A percentile compares a stretch with the other conserved stretches of the same genome.
Evolutionary conservation across 2,888 invertebrate species (phyloP).

Genomic region (Cantharis lateralis): DNA sequence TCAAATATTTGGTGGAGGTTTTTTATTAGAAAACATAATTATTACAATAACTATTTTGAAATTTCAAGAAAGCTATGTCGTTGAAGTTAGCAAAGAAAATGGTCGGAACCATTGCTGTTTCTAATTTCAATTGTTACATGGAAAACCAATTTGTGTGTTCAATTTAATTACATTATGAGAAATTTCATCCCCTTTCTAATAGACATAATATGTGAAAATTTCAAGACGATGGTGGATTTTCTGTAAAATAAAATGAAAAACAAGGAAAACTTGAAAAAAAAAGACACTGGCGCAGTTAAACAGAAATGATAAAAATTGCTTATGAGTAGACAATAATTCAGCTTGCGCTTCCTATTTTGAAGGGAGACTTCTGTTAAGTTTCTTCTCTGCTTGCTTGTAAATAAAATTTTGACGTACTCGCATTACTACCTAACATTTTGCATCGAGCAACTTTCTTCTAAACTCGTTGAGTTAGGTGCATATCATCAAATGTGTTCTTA

Average conservation of each 20-base stretch:
- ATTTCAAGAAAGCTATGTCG: neutral
- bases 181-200: no score
- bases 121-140: neutral
- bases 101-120: neutral
- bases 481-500: neutral
- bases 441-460: neutral
- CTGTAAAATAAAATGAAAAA: neutral
- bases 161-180: no score
- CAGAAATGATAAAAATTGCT: neutral
- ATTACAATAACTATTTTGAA: neutral
- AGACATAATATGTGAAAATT: neutral
- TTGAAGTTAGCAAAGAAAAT: no score
- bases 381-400: neutral
- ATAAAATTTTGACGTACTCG: neutral
- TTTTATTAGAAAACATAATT: neutral
- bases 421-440: neutral
- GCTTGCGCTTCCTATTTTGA: neutral
- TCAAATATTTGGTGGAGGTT: constrained; percentile 17
- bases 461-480: neutral
- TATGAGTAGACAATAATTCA: neutral
- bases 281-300: no score
- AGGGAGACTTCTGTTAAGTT: neutral
- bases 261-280: neutral
- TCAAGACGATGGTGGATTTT: neutral
- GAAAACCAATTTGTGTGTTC: no score